Evolutionary conservation across 2,113 vertebrate genomes (phyloP).

Genomic region (Neofelis nebulosa): DNA sequence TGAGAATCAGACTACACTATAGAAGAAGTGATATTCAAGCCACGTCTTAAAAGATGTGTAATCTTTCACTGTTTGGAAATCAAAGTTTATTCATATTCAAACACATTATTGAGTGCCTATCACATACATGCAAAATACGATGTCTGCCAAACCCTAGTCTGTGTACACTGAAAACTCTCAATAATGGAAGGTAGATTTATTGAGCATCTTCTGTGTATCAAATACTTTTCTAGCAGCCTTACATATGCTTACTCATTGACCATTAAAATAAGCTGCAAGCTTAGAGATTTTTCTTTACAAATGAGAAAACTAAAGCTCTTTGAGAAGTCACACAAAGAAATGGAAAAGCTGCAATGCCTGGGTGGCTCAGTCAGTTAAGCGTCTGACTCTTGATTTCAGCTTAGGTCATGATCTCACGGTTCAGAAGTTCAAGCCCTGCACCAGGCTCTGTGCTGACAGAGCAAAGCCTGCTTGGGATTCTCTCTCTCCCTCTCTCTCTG

Average conservation of each 20-base stretch:
- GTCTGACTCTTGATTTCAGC: no score
- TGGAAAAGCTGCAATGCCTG: not conserved
- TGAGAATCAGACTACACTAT: not conserved
- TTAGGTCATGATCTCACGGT: no score
- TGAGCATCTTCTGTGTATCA: not conserved
- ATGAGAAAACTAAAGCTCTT: conserved; percentile 11
- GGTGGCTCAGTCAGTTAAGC: no score
- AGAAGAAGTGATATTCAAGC: conserved; percentile 40
- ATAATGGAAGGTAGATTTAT: not conserved
- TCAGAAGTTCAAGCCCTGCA: no score
- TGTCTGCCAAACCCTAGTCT: not conserved
- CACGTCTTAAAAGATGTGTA: not conserved
- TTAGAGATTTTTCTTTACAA: conserved; percentile 17
- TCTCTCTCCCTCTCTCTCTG: no score
- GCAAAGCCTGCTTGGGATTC: no score
- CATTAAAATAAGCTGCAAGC: not conserved
- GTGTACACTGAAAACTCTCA: not conserved
- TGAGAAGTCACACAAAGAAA: conserved; percentile 5
- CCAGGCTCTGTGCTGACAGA: no score
- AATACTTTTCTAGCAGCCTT: not conserved
- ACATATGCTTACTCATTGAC: conserved; percentile 12
- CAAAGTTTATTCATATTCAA: conserved; percentile 18
- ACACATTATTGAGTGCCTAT: not conserved
- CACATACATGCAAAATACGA: not conserved
- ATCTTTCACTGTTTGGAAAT: conserved; percentile 45